phyloP scores from a whole-genome alignment of 2,113 vertebrate genomes.

The Bombycilla garrulus region DNA sequence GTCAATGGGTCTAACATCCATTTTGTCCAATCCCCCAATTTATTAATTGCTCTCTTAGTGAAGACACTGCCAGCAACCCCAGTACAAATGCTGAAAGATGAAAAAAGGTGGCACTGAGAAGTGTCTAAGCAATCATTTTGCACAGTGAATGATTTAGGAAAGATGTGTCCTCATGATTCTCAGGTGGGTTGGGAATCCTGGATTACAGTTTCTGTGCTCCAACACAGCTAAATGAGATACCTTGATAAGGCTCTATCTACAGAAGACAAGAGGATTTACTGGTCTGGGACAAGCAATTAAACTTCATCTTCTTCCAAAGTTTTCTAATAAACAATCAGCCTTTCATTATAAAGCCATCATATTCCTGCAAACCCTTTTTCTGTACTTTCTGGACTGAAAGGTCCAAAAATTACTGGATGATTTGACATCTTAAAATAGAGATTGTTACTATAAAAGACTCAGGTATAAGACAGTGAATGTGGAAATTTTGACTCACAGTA shows the following conservation, averaged over 20 bases:
- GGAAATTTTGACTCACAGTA: neutral
- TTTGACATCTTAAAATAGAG: neutral
- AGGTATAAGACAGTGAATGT: neutral
- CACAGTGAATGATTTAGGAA: neutral
- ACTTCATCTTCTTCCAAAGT: neutral
- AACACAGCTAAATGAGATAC: neutral
- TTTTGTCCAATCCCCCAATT: neutral
- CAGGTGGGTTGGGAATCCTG: fast-evolving
- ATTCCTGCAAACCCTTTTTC: neutral
- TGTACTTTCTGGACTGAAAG: neutral
- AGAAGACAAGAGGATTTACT: neutral
- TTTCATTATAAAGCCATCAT: neutral
- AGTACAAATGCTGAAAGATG: neutral
- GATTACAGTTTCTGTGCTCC: neutral
- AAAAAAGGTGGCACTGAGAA: neutral
- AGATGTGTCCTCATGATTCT: neutral
- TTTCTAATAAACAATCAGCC: neutral
- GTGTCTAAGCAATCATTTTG: neutral
- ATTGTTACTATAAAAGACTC: neutral
- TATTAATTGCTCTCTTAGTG: neutral
- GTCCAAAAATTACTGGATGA: neutral
- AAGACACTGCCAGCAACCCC: neutral
- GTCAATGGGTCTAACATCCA: neutral
- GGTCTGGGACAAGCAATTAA: neutral
- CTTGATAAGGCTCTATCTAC: neutral